These are phyloP conservation scores for Rattus rattus DNA, from an alignment of 2,113 vertebrate species.

Conservation along the genomic window DNA sequence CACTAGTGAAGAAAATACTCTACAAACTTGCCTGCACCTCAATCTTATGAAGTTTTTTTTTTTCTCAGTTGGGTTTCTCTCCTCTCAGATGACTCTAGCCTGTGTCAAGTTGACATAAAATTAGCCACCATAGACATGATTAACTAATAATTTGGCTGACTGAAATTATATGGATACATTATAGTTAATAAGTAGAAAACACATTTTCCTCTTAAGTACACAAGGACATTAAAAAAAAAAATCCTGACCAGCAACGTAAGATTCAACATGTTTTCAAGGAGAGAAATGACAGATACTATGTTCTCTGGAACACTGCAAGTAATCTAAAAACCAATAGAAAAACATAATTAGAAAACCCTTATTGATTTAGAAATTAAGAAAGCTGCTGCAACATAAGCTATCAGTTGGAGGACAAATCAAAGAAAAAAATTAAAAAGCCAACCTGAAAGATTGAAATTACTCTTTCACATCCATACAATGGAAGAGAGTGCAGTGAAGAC, in stretches of 20 bases:
- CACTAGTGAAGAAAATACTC: background rate
- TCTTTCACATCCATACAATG: background rate
- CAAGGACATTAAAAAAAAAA: background rate
- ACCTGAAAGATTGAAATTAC: background rate
- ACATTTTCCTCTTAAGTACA: background rate
- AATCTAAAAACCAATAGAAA: background rate
- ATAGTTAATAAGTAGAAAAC: background rate
- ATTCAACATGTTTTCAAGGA: background rate
- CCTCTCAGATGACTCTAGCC: background rate
- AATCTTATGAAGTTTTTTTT: background rate
- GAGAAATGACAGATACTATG: background rate
- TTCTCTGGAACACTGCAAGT: background rate
- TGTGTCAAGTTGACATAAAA: background rate
- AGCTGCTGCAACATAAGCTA: background rate
- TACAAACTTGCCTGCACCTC: background rate
- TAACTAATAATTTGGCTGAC: background rate
- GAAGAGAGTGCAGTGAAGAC: background rate
- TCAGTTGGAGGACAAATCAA: background rate
- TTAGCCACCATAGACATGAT: background rate
- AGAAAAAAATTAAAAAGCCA: background rate
- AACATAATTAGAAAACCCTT: background rate
- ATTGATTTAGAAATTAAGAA: background rate
- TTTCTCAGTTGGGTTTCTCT: background rate
- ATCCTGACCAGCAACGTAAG: background rate
- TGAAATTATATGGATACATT: background rate